phyloP scores from a whole-genome alignment of 2,888 invertebrate genomes.

The Gonocerus acuteangulatus region DNA sequence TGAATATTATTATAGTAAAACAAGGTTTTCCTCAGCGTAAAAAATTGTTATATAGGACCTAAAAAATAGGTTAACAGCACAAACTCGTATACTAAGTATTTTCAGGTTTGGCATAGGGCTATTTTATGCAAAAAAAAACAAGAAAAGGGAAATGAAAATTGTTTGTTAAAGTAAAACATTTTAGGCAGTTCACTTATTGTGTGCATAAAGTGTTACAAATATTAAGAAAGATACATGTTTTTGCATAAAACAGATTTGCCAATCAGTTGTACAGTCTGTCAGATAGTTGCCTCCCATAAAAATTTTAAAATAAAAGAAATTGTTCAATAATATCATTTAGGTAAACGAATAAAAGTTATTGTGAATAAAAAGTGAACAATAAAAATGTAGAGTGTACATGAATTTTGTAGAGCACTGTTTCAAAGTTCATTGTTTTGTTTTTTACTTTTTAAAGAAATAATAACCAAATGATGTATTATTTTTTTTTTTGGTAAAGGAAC shows the following conservation, averaged over 20 bases:
- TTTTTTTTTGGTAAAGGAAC: background rate
- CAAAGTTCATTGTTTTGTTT: constrained; percentile 27
- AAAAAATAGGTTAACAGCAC: constrained; percentile 18
- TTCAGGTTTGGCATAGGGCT: constrained; percentile 15
- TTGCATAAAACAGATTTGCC: constrained; percentile 17
- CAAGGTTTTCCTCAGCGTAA: constrained; percentile 12
- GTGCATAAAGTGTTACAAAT: background rate
- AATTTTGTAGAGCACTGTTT: constrained; percentile 34
- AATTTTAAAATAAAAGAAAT: constrained; percentile 1
- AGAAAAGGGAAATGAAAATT: background rate
- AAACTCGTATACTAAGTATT: constrained; percentile 24
- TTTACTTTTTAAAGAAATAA: constrained; percentile 17
- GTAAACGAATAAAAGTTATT: constrained; percentile 7
- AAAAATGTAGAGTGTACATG: constrained; percentile 33
- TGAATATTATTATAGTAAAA: constrained; percentile 21
- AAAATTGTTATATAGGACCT: constrained; percentile 22
- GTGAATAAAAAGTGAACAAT: constrained; percentile 15
- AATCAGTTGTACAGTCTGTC: constrained; percentile 23
- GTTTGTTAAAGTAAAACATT: too few species aligned
- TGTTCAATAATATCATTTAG: constrained; percentile 20
- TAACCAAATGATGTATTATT: background rate
- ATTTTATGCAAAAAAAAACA: constrained; percentile 20
- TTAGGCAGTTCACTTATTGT: background rate
- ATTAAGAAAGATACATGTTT: background rate
- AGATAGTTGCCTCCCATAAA: constrained; percentile 23